These are phyloP conservation scores for Manduca sexta DNA, from an alignment of 1,140 invertebrate genomes.

Conservation along the genomic window DNA sequence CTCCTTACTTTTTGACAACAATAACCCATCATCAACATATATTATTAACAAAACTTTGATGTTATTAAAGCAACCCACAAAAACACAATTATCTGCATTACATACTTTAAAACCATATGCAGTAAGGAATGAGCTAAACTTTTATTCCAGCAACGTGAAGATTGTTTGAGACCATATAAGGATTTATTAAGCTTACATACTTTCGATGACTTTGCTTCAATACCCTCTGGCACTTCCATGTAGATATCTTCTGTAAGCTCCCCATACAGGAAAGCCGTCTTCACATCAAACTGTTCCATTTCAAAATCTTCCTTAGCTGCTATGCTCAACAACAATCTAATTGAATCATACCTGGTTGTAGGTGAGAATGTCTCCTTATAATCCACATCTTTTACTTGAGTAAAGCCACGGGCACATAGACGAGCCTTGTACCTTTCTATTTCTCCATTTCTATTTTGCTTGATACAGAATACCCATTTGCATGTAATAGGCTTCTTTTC, in stretches of 20 bases:
- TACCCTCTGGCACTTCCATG: slow-evolving; percentile 50
- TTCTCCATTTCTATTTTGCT: slow-evolving; percentile 4
- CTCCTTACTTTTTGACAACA: slow-evolving; percentile 16
- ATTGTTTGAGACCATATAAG: slow-evolving; percentile 26
- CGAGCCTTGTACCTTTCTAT: slow-evolving; percentile 12
- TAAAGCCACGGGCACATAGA: slow-evolving; percentile 17
- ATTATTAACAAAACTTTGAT: slow-evolving; percentile 18
- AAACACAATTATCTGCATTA: slow-evolving; percentile 16
- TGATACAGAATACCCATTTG: slow-evolving; percentile 35
- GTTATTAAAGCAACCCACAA: slow-evolving; percentile 15
- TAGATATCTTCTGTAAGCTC: slow-evolving; percentile 52
- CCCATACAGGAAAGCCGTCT: slow-evolving; percentile 41
- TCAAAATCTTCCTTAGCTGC: slow-evolving; percentile 11
- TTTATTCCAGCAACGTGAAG: slow-evolving; percentile 28
- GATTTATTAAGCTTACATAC: slow-evolving; percentile 28
- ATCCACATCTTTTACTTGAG: slow-evolving; percentile 17
- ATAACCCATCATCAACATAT: slow-evolving; percentile 25
- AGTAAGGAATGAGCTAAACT: slow-evolving; percentile 19
- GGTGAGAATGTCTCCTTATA: slow-evolving; percentile 20
- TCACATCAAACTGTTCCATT: slow-evolving; percentile 15
- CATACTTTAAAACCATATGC: slow-evolving; percentile 15
- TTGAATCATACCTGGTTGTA: slow-evolving; percentile 19
- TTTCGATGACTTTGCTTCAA: slow-evolving; percentile 11
- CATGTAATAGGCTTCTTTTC: slow-evolving; percentile 18
- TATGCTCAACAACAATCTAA: slow-evolving; percentile 16